Evolutionary conservation across 2,113 vertebrate species (phyloP), one percentile per base, ranked within the genome.

Genomic region (Pampusana beccarii): DNA sequence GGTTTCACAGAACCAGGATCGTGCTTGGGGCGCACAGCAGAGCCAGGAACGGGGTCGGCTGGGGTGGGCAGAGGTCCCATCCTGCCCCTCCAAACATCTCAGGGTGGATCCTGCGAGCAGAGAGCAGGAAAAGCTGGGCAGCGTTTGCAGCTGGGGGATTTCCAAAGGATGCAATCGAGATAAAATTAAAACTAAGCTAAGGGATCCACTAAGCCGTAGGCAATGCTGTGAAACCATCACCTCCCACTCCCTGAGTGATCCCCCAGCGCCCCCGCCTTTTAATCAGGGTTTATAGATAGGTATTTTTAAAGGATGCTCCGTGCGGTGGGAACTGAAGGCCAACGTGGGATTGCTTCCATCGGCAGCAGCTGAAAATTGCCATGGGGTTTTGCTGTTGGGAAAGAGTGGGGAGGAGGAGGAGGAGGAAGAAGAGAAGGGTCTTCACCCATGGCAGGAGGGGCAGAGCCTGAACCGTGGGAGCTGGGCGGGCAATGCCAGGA

Each of bases 1-100:
- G 18, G 33, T 28, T 57, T 46, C n/a, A 51, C 1, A 2, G 54
- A 44, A 40, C 42, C 61, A 51, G 73, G 50, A 28, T 14, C 2
- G 6, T 7, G 2, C 40, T n/a, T 10, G 25, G 34, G 36, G 11
- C 0, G 1, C 9, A 11, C 0, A 2, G 73, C 31, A 7, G 42
- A 61, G 75, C 24, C 46, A 40, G 64, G 58, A 61, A 38, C 1
- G 5, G 25, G 36, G 23, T 25, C 5, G 1, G 34, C 14, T 17
- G 24, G 6, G 10, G 19, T 23, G 31, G 34, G 69, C 29, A 71
- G 42, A 70, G 74, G 44, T 38, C 42, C 80, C 84, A 21, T 56
- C 38, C 62, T 75, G 73, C 38, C 44, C 26, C 20, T 26, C 78
- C 1, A 1, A 44, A 51, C 34, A 17, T 34, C 70, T 36, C 40